Evolutionary conservation across 2,113 vertebrate genomes (phyloP), one percentile per base, ranked within the genome.

Genomic region (Hippocampus guttulatus): DNA sequence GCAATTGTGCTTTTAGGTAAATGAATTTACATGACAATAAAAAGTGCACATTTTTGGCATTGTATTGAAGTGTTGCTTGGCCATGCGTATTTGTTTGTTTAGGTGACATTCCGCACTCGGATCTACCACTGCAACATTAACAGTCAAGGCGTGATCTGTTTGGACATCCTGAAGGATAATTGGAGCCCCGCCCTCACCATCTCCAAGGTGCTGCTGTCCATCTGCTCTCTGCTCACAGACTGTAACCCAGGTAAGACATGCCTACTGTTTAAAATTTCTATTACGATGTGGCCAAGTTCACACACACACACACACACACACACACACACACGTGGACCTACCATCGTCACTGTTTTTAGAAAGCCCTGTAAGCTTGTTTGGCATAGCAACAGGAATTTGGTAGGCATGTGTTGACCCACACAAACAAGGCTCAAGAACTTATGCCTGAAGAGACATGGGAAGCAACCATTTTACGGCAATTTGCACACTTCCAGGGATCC

Each of bases 81-180:
- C 18, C 15, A 7, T 12, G 51, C 1, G 11, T 18, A 21, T 63
- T n/a, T 64, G 2, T 70, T 55, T 58, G 8, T 55, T 10, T 77
- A 98, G 96, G 96, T 98, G 54, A 97, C 95, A 0, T 98, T 98
- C 89, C 94, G 95, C 78, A 98, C 96, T 33, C 93, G 96, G 78
- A 98, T 98, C 91, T 98, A 98, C 83, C 96, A 98, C 91, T 98
- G 96, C 89, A 98, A 98, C 77, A 98, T 98, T 82, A 98, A 98
- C 93, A 98, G 96, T 84, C 96, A 98, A 92, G 96, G 96, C 0
- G 95, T 98, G 85, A 97, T 98, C 92, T 98, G 95, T 60, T 92
- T 98, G 92, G 95, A 98, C 87, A 98, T 98, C 88, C 92, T 98
- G 81, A 98, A 98, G 80, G 96, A 98, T 88, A 98, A 96, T 85